Evolutionary conservation across 1,140 invertebrate genomes (phyloP).

Genomic region (Cotesia glomerata): DNA sequence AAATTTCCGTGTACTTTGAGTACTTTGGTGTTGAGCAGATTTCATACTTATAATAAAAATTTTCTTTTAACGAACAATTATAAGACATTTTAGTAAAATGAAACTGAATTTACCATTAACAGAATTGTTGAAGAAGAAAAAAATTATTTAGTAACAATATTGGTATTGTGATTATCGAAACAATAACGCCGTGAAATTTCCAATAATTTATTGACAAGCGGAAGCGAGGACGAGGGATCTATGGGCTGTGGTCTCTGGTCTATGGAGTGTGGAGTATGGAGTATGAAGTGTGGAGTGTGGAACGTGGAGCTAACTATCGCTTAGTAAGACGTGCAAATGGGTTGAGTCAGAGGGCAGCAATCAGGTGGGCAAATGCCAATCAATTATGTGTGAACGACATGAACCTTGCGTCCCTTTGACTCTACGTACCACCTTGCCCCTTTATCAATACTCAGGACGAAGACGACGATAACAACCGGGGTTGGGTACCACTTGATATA

Average conservation of each 20-base stretch:
- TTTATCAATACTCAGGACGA: constrained; percentile 31
- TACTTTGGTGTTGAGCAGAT: too few species aligned
- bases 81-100: too few species aligned
- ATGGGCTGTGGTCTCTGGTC: too few species aligned
- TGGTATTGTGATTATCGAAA: too few species aligned
- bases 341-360: constrained; percentile 34
- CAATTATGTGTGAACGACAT: constrained; percentile 48
- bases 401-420: constrained; percentile 2
- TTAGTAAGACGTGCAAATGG: constrained; percentile 4
- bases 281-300: neutral
- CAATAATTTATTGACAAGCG: neutral
- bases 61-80: too few species aligned
- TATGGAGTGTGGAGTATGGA: neutral
- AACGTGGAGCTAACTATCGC: neutral
- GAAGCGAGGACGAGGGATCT: neutral
- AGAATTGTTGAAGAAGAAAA: too few species aligned
- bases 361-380: constrained; percentile 54
- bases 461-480: neutral
- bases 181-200: too few species aligned
- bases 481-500: constrained; percentile 26
- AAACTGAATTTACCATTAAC: too few species aligned
- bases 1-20: too few species aligned
- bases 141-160: too few species aligned
- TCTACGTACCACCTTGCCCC: neutral
- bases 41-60: too few species aligned